phyloP scores from a whole-genome alignment of 1,140 invertebrate genomes.

The Meteorus sp. region DNA sequence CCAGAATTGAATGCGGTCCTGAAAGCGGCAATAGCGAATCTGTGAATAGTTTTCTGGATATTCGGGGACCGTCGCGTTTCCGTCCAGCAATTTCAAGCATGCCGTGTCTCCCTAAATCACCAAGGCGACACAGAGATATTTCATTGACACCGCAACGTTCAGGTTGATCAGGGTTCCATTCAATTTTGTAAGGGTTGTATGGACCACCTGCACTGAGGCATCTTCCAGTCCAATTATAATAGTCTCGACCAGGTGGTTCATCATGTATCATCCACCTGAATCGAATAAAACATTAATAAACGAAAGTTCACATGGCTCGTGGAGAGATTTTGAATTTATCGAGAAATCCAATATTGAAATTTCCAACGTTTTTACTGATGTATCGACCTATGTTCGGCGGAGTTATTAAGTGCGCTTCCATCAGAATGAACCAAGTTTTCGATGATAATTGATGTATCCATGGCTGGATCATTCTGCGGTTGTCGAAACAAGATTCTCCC shows the following conservation, averaged over 20 bases:
- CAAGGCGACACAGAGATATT: constrained; percentile 66
- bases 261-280: constrained; percentile 66
- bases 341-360: background rate
- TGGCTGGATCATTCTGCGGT: constrained; percentile 72
- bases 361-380: too few relatives aligned
- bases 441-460: constrained; percentile 78
- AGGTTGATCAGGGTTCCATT: constrained; percentile 50
- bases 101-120: constrained; percentile 73
- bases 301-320: background rate
- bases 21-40: constrained; percentile 77
- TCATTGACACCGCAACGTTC: constrained; percentile 61
- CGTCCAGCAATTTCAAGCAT: constrained; percentile 74
- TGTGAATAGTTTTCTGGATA: constrained; percentile 78
- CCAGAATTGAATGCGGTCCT: constrained; percentile 75
- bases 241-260: constrained; percentile 74
- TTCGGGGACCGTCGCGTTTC: constrained; percentile 63
- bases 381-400: constrained; percentile 75
- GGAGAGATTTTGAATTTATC: background rate
- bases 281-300: too few relatives aligned
- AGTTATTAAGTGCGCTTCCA: constrained; percentile 78
- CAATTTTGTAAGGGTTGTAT: constrained; percentile 81
- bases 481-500: constrained; percentile 87
- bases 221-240: constrained; percentile 85
- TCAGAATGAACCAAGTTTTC: constrained; percentile 86
- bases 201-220: constrained; percentile 79